phyloP scores from a whole-genome alignment of 2,888 invertebrate species.

The Clistopyga incitator region DNA sequence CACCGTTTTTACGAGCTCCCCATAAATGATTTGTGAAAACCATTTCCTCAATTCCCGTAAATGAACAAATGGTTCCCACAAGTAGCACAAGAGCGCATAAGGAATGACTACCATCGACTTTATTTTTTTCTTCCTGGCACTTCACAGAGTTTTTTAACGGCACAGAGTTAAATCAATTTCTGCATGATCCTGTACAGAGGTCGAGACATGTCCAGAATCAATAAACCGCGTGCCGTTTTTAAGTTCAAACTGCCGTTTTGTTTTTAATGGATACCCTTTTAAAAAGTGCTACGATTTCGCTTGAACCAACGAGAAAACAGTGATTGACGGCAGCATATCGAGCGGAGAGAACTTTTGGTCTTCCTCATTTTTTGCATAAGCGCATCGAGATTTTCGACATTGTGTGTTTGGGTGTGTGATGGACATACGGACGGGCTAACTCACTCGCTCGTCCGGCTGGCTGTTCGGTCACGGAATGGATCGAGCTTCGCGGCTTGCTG shows the following conservation, averaged over 20 bases:
- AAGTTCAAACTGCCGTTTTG: slow-evolving; percentile 41
- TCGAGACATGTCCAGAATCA: slow-evolving; percentile 48
- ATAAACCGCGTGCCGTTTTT: slow-evolving; percentile 50
- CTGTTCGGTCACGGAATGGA: slow-evolving; percentile 12
- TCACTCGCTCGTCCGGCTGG: slow-evolving; percentile 16
- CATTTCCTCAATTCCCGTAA: too few species aligned
- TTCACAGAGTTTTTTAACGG: too few species aligned
- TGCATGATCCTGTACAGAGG: neutral
- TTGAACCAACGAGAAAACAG: slow-evolving; percentile 27
- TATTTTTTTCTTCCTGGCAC: too few species aligned
- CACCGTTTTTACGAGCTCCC: too few species aligned
- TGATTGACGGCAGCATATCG: slow-evolving; percentile 41
- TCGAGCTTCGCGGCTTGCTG: slow-evolving; percentile 39
- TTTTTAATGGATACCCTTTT: slow-evolving; percentile 31
- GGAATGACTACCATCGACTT: too few species aligned
- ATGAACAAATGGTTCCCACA: too few species aligned
- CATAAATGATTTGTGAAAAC: too few species aligned
- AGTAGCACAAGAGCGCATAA: too few species aligned
- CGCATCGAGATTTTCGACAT: slow-evolving; percentile 31
- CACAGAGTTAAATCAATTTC: neutral
- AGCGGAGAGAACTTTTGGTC: slow-evolving; percentile 30
- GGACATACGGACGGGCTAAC: slow-evolving; percentile 18
- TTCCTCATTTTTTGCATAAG: slow-evolving; percentile 41
- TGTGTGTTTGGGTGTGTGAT: slow-evolving; percentile 26
- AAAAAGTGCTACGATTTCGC: neutral